These are phyloP conservation scores for Chionis minor DNA, from an alignment of 2,113 vertebrate species.

Conservation along the genomic window DNA sequence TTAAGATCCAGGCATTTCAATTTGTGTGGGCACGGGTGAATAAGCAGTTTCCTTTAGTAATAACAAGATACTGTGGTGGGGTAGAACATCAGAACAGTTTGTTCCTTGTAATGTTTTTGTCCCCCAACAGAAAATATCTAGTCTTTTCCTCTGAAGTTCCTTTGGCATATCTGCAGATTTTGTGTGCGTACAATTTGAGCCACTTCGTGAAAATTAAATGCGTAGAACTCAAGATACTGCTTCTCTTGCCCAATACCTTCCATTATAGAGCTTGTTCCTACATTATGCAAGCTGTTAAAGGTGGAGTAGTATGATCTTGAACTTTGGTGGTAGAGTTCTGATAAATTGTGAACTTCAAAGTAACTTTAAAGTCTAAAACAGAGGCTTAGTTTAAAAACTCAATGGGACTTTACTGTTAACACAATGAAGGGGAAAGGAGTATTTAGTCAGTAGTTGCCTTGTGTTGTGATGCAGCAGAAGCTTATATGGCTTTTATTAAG, in stretches of 20 bases:
- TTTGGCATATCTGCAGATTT: not conserved
- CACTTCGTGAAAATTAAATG: not conserved
- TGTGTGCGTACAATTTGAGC: not conserved
- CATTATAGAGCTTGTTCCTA: not conserved
- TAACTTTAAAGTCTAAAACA: not conserved
- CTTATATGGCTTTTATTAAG: not conserved
- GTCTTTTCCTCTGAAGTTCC: not conserved
- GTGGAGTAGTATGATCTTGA: not conserved
- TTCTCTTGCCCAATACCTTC: not conserved
- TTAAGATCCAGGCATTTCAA: not conserved
- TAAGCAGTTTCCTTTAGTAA: not conserved
- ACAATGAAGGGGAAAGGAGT: not conserved
- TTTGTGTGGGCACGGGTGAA: not conserved
- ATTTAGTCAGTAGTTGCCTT: not conserved
- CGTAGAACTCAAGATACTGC: not conserved
- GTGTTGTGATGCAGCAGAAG: not conserved
- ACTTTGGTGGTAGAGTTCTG: rapidly evolving
- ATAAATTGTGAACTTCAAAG: not conserved
- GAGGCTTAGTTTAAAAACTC: not conserved
- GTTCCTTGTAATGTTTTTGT: not conserved
- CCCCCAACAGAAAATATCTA: not conserved
- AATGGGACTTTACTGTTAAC: not conserved
- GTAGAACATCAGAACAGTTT: not conserved
- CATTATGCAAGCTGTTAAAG: not conserved
- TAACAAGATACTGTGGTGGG: not conserved